phyloP scores from a whole-genome alignment of 1,140 invertebrate species.

The Zaprionus lachaisei region DNA sequence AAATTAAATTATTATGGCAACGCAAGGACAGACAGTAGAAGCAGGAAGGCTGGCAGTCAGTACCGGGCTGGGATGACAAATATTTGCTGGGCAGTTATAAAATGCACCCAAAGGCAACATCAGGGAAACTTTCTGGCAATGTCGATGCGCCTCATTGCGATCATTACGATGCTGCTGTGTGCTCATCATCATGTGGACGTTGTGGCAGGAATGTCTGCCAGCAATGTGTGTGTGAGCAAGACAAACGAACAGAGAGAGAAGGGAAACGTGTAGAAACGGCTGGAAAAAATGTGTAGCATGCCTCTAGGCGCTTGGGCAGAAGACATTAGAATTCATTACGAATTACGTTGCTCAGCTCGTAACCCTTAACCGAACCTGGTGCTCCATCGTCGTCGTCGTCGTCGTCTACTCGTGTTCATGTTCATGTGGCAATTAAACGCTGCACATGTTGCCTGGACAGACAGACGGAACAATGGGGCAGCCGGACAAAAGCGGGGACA shows the following conservation, averaged over 20 bases:
- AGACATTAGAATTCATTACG: slow-evolving; percentile 78
- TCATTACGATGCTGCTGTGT: slow-evolving; percentile 13
- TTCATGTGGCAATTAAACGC: slow-evolving; percentile 71
- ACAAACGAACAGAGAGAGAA: background rate
- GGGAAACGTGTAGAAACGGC: slow-evolving; percentile 16
- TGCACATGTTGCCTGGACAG: slow-evolving; percentile 46
- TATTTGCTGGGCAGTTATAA: slow-evolving; percentile 78
- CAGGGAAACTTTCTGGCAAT: slow-evolving; percentile 65
- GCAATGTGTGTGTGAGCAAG: slow-evolving; percentile 52
- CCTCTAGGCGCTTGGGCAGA: slow-evolving; percentile 47
- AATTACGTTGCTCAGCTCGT: slow-evolving; percentile 58
- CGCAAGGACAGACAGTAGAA: slow-evolving; percentile 12
- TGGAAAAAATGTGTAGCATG: slow-evolving; percentile 65
- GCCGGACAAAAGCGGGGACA: background rate
- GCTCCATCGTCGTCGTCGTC: background rate
- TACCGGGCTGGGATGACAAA: slow-evolving; percentile 53
- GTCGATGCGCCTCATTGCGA: slow-evolving; percentile 32
- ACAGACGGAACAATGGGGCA: background rate
- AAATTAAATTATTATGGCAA: slow-evolving; percentile 77
- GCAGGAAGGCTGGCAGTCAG: background rate
- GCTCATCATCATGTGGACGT: slow-evolving; percentile 4
- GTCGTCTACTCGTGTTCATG: slow-evolving; percentile 21
- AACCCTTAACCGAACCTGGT: slow-evolving; percentile 1
- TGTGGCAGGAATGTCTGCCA: slow-evolving; percentile 52
- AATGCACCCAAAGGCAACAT: slow-evolving; percentile 79